Conservation (phyloP, 2,113 vertebrate genomes). For the Platanista minor region DNA sequence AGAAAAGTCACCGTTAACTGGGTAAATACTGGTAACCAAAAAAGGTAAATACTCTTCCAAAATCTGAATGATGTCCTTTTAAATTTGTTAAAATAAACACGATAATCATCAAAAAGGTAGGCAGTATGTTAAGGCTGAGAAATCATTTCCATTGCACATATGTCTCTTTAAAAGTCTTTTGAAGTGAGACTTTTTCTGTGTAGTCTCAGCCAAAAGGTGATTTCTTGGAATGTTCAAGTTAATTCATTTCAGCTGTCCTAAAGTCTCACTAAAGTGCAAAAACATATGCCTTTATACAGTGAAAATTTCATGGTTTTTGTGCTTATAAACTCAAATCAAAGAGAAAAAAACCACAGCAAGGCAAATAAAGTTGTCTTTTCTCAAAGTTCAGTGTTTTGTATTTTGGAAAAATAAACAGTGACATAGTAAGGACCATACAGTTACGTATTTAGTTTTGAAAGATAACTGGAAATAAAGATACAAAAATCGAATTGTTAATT, state of each 20-base stretch:
- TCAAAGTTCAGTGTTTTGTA: background rate
- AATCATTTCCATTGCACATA: background rate
- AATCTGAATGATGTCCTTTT: slow-evolving; percentile 19
- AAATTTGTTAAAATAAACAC: slow-evolving; percentile 47
- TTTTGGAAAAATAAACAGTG: background rate
- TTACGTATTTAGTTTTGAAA: background rate
- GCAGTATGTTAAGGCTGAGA: background rate
- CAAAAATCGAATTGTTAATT: background rate
- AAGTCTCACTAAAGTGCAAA: background rate
- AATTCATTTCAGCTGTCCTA: slow-evolving; percentile 55
- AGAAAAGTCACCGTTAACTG: background rate
- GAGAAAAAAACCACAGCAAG: background rate
- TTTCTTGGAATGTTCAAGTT: slow-evolving; percentile 45
- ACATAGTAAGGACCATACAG: background rate
- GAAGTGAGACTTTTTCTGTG: slow-evolving; percentile 23
- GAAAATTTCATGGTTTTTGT: slow-evolving; percentile 16
- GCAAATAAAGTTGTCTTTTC: background rate
- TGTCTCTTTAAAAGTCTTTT: slow-evolving; percentile 32
- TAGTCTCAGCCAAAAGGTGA: slow-evolving; percentile 60
- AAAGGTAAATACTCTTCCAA: background rate
- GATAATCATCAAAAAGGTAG: slow-evolving; percentile 9
- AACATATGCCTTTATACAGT: background rate
- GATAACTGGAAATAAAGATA: background rate
- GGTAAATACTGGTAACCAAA: background rate
- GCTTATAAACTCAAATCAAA: slow-evolving; percentile 17